phyloP scores from a whole-genome alignment of 2,113 vertebrate genomes.

The Butorides virescens region DNA sequence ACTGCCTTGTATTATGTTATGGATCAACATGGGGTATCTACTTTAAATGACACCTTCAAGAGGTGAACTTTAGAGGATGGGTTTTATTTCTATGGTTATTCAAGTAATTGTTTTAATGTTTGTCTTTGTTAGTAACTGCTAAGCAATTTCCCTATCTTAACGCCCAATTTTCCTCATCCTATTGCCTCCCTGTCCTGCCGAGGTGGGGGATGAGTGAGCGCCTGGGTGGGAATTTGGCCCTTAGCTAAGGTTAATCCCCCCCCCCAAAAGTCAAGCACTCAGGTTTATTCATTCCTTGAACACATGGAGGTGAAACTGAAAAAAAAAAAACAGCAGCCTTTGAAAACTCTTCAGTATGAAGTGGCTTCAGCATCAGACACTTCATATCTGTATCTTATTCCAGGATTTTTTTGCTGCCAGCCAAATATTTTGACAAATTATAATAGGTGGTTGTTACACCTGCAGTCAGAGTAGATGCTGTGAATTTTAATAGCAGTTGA shows the following conservation, averaged over 20 bases:
- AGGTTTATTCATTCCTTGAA: neutral
- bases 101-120: neutral
- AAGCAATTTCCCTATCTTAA: neutral
- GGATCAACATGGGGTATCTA: neutral
- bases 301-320: neutral
- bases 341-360: neutral
- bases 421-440: neutral
- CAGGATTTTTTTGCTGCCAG: neutral
- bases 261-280: neutral
- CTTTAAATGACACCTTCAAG: neutral
- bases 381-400: neutral
- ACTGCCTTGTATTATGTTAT: neutral
- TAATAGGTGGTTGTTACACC: neutral
- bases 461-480: neutral
- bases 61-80: neutral
- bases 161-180: neutral
- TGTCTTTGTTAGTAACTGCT: neutral
- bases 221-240: neutral
- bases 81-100: neutral
- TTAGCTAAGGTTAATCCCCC: neutral
- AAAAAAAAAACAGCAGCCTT: neutral
- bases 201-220: accelerated
- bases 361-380: neutral
- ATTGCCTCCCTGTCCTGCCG: neutral
- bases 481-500: neutral